Percentiles rank a stretch among this genome's conserved stretches.
These are phyloP conservation scores for Prosopocoilus inquinatus DNA, from an alignment of 2,888 invertebrate species.

Conservation along the genomic window DNA sequence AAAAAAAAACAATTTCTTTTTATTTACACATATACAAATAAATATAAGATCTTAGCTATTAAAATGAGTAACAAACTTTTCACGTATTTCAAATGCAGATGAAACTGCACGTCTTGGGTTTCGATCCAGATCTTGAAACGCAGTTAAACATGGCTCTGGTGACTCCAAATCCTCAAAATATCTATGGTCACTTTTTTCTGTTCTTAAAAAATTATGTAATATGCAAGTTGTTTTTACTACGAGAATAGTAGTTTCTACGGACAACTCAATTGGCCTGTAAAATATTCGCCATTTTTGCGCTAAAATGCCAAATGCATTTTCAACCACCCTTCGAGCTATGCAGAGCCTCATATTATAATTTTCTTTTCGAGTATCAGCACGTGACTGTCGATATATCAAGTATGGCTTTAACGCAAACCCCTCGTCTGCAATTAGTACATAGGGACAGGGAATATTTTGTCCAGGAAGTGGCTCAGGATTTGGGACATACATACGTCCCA, in stretches of 20 bases:
- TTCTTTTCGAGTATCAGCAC: conserved; percentile 22
- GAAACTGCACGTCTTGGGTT: no score
- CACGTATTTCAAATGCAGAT: no score
- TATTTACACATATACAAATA: no score
- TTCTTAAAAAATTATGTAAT: conserved; percentile 29
- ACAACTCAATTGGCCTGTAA: conserved; percentile 26
- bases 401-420: conserved; percentile 9
- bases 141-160: no score
- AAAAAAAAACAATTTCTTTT: no score
- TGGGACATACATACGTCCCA: no score
- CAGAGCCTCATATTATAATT: conserved; percentile 25
- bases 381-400: conserved; percentile 26
- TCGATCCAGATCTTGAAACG: no score
- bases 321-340: conserved; percentile 26
- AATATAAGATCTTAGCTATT: no score
- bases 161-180: neutral
- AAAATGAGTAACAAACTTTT: no score
- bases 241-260: conserved; percentile 21
- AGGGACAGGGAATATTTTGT: conserved; percentile 8
- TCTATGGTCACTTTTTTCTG: conserved; percentile 7
- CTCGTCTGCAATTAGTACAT: conserved; percentile 13
- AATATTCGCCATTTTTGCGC: conserved; percentile 29
- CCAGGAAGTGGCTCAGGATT: conserved; percentile 1
- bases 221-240: conserved; percentile 24
- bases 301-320: conserved; percentile 33